phyloP scores from a whole-genome alignment of 2,888 invertebrate species.

The Diploptera punctata region DNA sequence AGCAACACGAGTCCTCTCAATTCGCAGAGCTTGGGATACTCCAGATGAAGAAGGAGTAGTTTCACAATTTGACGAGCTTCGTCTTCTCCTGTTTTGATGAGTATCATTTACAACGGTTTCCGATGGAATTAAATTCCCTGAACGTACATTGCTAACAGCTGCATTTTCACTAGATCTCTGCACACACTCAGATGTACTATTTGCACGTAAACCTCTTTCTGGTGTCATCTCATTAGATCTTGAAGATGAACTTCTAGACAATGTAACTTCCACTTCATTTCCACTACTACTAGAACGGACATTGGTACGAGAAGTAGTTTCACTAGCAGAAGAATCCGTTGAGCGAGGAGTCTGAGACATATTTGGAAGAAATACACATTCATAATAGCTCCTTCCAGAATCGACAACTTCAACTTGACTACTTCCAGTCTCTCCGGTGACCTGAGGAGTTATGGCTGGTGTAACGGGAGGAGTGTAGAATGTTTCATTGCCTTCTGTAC shows the following conservation, averaged over 20 bases:
- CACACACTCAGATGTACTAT: background rate
- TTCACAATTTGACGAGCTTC: slow-evolving; percentile 37
- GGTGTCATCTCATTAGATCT: background rate
- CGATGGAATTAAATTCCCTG: no score
- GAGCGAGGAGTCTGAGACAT: slow-evolving; percentile 31
- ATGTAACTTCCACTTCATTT: background rate
- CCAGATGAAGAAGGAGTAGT: background rate
- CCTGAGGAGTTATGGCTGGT: slow-evolving; percentile 27
- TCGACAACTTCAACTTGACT: slow-evolving; percentile 7
- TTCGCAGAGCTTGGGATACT: background rate
- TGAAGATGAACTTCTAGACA: background rate
- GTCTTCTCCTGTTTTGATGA: slow-evolving; percentile 29
- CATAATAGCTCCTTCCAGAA: slow-evolving; percentile 38
- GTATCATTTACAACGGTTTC: background rate
- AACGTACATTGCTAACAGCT: background rate
- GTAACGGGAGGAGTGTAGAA: slow-evolving; percentile 44
- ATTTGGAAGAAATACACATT: slow-evolving; percentile 40
- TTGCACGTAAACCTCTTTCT: slow-evolving; percentile 3
- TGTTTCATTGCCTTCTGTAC: slow-evolving; percentile 40
- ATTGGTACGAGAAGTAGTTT: slow-evolving; percentile 34
- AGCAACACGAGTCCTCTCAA: slow-evolving; percentile 19
- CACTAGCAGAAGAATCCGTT: slow-evolving; percentile 37
- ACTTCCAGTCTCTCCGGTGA: background rate
- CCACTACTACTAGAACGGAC: background rate
- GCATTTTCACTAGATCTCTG: background rate